Conservation (phyloP, 2,797 vertebrate genomes). For the Bucorvus abyssinicus region DNA sequence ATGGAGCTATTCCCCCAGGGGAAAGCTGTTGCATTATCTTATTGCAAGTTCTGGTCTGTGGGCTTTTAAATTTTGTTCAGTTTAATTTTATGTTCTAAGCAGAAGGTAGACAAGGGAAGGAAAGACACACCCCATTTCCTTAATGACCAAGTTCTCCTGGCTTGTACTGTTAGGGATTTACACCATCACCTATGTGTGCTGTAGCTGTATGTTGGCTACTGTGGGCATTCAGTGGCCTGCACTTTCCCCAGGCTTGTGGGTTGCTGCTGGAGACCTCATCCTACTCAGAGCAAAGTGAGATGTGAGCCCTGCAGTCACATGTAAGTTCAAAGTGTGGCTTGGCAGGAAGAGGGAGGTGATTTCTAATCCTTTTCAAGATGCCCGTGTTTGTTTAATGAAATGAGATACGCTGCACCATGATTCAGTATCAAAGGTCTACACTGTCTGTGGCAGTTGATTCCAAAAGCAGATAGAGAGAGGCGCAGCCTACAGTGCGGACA, state of each 20-base stretch:
- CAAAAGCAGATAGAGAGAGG: neutral
- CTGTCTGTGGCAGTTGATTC: neutral
- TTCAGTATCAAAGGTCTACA: neutral
- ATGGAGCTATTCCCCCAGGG: neutral
- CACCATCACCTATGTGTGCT: neutral
- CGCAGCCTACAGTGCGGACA: neutral
- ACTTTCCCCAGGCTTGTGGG: fast-evolving
- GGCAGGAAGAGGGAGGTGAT: neutral
- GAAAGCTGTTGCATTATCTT: neutral
- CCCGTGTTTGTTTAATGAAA: neutral
- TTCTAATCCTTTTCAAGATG: neutral
- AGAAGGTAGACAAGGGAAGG: neutral
- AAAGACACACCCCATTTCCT: fast-evolving
- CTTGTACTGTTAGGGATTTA: neutral
- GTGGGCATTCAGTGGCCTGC: neutral
- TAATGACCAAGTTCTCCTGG: neutral
- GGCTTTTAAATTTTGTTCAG: neutral
- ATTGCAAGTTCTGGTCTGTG: neutral
- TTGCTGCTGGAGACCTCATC: neutral
- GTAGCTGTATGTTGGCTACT: neutral
- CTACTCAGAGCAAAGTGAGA: neutral
- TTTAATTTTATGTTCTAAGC: neutral
- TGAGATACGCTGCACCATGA: fast-evolving
- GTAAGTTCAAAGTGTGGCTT: neutral
- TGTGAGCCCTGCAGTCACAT: neutral